A percentile compares a stretch with the other conserved stretches of the same genome.
Evolutionary conservation across 2,113 vertebrate species (phyloP).

Genomic region (Tinamus guttatus): DNA sequence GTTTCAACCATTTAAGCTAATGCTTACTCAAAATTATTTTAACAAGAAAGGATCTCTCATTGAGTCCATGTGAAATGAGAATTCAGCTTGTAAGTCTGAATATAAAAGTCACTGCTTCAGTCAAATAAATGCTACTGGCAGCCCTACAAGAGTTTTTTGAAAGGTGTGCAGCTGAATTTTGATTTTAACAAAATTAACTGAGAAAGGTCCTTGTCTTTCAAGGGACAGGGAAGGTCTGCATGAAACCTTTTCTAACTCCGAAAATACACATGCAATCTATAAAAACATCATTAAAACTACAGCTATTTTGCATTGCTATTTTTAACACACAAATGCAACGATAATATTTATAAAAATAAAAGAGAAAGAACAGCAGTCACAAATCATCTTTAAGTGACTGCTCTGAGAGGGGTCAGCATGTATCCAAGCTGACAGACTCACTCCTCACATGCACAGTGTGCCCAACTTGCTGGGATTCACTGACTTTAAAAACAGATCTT

Average conservation of each 20-base stretch:
- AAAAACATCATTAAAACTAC: not conserved
- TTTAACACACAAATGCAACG: not conserved
- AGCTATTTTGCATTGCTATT: not conserved
- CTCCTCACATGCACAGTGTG: not conserved
- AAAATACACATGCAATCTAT: not conserved
- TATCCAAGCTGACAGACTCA: fast-evolving
- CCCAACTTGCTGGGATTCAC: not conserved
- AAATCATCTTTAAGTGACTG: not conserved
- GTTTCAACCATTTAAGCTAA: not conserved
- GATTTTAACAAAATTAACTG: not conserved
- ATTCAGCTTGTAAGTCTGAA: not conserved
- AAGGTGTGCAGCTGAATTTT: not conserved
- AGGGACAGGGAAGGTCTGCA: not conserved
- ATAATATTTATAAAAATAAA: not conserved
- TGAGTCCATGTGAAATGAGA: not conserved
- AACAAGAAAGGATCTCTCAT: not conserved
- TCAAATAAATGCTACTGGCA: not conserved
- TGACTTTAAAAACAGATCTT: not conserved
- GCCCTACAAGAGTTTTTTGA: not conserved
- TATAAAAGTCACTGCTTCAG: not conserved
- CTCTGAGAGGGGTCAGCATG: not conserved
- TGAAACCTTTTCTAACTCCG: not conserved
- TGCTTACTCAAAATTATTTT: not conserved
- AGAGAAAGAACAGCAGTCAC: not conserved
- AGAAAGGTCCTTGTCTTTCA: not conserved